phyloP scores from a whole-genome alignment of 2,113 vertebrate species.

The Caranx melampygus region DNA sequence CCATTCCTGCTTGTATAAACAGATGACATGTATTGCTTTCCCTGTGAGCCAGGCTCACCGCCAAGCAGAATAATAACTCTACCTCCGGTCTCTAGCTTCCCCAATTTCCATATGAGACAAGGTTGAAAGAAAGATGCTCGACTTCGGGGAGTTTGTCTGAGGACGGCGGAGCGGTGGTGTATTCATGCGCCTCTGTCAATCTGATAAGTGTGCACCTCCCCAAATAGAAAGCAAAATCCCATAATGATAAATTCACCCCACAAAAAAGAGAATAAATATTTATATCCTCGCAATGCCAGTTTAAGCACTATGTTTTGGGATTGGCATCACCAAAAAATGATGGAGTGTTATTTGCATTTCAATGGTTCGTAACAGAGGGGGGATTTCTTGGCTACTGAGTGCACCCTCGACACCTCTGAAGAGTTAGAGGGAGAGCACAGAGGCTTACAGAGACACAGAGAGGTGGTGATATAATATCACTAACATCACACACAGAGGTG shows the following conservation, averaged over 20 bases:
- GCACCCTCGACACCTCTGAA: background rate
- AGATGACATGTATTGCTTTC: conserved; percentile 39
- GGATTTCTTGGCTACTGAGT: background rate
- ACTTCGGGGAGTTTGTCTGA: conserved; percentile 31
- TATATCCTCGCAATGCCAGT: conserved; percentile 16
- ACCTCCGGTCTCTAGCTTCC: conserved; percentile 17
- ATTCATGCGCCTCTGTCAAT: conserved; percentile 43
- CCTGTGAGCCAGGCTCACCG: conserved; percentile 31
- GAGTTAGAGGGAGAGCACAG: conserved; percentile 14
- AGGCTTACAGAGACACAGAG: conserved; percentile 3
- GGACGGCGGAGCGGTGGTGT: conserved; percentile 19
- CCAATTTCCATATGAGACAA: conserved; percentile 43
- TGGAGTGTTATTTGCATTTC: conserved; percentile 26
- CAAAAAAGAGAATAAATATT: conserved; percentile 50
- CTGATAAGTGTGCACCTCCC: conserved; percentile 33
- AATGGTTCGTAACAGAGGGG: conserved; percentile 23
- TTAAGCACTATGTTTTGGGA: conserved; percentile 6
- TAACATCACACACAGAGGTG: background rate
- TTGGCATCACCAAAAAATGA: background rate
- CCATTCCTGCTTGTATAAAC: conserved; percentile 26
- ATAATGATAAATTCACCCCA: conserved; percentile 34
- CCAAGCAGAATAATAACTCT: conserved; percentile 42
- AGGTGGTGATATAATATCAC: background rate
- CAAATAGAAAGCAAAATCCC: conserved; percentile 29
- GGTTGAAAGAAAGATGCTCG: conserved; percentile 18